phyloP scores from a whole-genome alignment of 2,888 invertebrate species.

The Apantesis nais region DNA sequence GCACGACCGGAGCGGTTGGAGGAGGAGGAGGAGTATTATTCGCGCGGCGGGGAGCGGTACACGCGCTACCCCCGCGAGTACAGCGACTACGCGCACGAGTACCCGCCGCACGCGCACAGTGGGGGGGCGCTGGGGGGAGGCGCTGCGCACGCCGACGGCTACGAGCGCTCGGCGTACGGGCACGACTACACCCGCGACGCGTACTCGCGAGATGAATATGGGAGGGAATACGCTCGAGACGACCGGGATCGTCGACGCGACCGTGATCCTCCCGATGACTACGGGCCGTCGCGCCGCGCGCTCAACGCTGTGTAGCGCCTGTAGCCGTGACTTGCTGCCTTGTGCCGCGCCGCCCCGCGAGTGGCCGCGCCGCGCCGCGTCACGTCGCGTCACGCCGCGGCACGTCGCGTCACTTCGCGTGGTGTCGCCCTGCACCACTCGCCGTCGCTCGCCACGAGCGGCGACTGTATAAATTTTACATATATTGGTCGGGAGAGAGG shows the following conservation, averaged over 20 bases:
- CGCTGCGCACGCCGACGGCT: slow-evolving; percentile 53
- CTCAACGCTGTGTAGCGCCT: slow-evolving; percentile 26
- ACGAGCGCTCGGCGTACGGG: slow-evolving; percentile 63
- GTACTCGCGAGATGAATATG: slow-evolving; percentile 73
- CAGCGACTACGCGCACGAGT: slow-evolving; percentile 54
- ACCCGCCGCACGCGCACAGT: slow-evolving; percentile 44
- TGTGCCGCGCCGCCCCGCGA: slow-evolving; percentile 69
- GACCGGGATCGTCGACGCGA: slow-evolving; percentile 76
- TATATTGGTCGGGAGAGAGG: slow-evolving; percentile 55
- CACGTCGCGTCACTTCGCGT: slow-evolving; percentile 77
- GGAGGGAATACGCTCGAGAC: slow-evolving; percentile 80
- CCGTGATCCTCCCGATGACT: slow-evolving; percentile 80
- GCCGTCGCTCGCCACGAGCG: slow-evolving; percentile 81
- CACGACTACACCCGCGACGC: slow-evolving; percentile 72
- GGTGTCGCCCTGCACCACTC: slow-evolving; percentile 60
- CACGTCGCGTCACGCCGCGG: slow-evolving; percentile 77
- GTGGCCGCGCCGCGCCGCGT: slow-evolving; percentile 20
- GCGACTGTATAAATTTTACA: slow-evolving; percentile 83
- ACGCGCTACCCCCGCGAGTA: slow-evolving; percentile 61
- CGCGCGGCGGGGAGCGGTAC: slow-evolving; percentile 64
- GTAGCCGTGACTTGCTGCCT: slow-evolving; percentile 6
- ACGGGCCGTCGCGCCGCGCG: slow-evolving; percentile 85
- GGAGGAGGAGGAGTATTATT: slow-evolving; percentile 69
- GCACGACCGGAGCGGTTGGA: slow-evolving; percentile 69
- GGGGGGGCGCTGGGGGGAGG: slow-evolving; percentile 48